phyloP scores from a whole-genome alignment of 2,113 vertebrate genomes.

The Scophthalmus maximus region DNA sequence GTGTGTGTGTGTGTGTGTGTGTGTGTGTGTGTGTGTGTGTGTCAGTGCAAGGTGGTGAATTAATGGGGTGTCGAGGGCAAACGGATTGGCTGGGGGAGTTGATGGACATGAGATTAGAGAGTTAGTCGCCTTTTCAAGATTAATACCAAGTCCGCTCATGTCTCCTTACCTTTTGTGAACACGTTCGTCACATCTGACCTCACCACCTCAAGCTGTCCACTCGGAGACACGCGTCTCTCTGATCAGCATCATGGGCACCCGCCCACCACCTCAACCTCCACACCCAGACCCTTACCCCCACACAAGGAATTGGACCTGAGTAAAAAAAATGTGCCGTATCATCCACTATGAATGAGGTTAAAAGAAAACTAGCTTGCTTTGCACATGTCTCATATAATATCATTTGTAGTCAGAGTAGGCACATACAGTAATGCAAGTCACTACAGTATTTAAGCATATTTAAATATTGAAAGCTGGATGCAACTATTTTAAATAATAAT shows the following conservation, averaged over 20 bases:
- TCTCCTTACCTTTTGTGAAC: constrained; percentile 9
- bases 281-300: too few relatives aligned
- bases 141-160: constrained; percentile 6
- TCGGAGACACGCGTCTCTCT: neutral
- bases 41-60: constrained; percentile 45
- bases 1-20: constrained; percentile 22
- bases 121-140: constrained; percentile 4
- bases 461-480: neutral
- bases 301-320: too few relatives aligned
- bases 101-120: constrained; percentile 14
- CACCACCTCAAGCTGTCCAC: neutral
- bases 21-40: constrained; percentile 24
- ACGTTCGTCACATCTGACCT: neutral
- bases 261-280: too few relatives aligned
- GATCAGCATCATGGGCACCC: constrained; percentile 12
- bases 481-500: neutral
- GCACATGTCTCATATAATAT: neutral
- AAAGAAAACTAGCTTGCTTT: neutral
- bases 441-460: too few relatives aligned
- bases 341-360: neutral
- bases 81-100: constrained; percentile 13
- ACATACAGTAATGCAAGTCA: neutral
- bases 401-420: neutral
- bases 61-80: constrained; percentile 53
- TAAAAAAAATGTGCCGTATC: neutral